Conservation (phyloP, 1,140 invertebrate species). For the Drosophila ogumai region DNA sequence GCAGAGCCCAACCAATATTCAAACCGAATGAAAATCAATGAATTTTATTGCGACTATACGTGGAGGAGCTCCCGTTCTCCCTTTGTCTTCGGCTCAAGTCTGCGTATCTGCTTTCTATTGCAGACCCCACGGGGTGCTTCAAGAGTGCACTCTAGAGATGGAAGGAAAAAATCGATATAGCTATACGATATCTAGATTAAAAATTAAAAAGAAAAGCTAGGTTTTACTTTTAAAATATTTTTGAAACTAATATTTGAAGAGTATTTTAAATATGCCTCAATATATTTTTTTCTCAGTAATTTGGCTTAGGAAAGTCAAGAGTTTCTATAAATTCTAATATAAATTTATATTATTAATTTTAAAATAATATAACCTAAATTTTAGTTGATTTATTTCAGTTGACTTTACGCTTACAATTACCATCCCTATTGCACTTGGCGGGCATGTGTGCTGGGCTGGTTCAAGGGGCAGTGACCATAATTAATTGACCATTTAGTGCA, state of each 20-base stretch:
- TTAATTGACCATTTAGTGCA: conserved; percentile 78
- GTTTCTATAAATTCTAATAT: neutral
- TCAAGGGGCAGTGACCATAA: conserved; percentile 75
- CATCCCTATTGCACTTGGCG: conserved; percentile 9
- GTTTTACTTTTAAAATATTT: neutral
- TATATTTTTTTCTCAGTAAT: neutral
- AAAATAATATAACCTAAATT: neutral
- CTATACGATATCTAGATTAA: neutral
- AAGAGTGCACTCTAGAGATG: conserved; percentile 48
- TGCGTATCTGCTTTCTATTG: conserved; percentile 32
- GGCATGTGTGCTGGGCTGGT: conserved; percentile 28
- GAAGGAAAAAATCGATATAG: neutral
- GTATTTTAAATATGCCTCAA: neutral
- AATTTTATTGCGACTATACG: conserved; percentile 70
- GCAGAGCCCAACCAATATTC: conserved; percentile 54
- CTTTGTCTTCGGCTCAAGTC: conserved; percentile 14
- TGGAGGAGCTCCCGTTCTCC: conserved; percentile 18
- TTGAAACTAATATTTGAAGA: too few relatives aligned
- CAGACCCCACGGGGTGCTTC: conserved; percentile 4
- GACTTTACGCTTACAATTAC: neutral
- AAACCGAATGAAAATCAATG: conserved; percentile 71
- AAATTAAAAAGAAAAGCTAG: neutral
- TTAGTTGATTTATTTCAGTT: neutral
- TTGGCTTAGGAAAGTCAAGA: neutral
- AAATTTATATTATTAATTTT: neutral